Percentiles rank a stretch among this genome's conserved stretches.
phyloP scores from a whole-genome alignment of 2,113 vertebrate genomes.

The Indicator indicator region DNA sequence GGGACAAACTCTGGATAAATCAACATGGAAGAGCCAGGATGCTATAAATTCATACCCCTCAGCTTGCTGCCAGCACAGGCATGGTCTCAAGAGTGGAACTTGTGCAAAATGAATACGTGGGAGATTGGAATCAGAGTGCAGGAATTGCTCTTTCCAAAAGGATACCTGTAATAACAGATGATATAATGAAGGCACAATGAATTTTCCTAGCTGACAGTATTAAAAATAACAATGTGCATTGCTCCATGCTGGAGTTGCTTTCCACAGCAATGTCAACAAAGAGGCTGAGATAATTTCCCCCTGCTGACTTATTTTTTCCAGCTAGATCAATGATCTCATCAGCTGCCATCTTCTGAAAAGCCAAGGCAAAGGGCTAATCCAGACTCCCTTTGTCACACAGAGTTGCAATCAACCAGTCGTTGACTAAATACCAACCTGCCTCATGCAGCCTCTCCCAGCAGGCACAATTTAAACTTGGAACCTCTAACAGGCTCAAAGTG shows the following conservation, averaged over 20 bases:
- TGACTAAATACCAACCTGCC: not conserved
- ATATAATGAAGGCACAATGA: conserved; percentile 50
- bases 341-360: conserved; percentile 40
- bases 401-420: conserved; percentile 12
- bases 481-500: not conserved
- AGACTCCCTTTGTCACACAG: not conserved
- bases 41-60: conserved; percentile 6
- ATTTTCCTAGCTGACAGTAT: conserved; percentile 46
- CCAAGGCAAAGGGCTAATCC: conserved; percentile 47
- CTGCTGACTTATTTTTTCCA: conserved; percentile 67
- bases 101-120: conserved; percentile 25
- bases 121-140: not conserved
- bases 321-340: conserved; percentile 41
- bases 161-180: conserved; percentile 59
- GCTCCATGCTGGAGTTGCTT: conserved; percentile 2
- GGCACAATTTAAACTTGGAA: not conserved
- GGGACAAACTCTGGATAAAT: not conserved
- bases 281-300: conserved; percentile 57
- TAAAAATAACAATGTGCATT: conserved; percentile 50
- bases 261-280: conserved; percentile 59
- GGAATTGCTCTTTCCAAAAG: conserved; percentile 40
- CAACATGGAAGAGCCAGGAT: conserved; percentile 21
- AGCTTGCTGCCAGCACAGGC: conserved; percentile 12
- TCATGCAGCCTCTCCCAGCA: not conserved
- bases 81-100: conserved; percentile 30